A percentile compares a stretch with the other conserved stretches of the same genome.
phyloP scores from a whole-genome alignment of 2,113 vertebrate genomes.

The Furnarius figulus region DNA sequence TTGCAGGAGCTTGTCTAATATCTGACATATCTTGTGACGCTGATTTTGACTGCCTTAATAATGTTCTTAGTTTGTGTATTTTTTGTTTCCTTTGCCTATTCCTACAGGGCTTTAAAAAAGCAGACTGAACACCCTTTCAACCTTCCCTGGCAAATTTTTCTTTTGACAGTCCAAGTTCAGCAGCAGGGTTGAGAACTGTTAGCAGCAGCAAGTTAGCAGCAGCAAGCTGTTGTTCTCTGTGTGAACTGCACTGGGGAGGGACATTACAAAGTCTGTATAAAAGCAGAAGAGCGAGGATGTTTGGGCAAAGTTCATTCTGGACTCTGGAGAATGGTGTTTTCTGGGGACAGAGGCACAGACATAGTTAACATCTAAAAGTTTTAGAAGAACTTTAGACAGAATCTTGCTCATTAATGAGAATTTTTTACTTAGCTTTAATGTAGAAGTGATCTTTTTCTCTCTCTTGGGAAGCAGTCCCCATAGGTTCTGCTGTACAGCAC shows the following conservation, averaged over 20 bases:
- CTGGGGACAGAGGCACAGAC: not conserved
- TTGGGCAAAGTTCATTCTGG: not conserved
- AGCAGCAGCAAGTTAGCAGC: not conserved
- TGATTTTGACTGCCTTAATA: not conserved
- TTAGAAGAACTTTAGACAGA: not conserved
- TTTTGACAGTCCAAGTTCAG: not conserved
- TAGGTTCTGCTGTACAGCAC: not conserved
- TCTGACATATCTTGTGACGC: not conserved
- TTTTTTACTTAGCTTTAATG: not conserved
- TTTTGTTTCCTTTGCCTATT: not conserved
- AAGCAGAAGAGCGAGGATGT: not conserved
- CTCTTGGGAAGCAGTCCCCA: not conserved
- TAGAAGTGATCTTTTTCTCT: not conserved
- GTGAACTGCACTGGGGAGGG: not conserved
- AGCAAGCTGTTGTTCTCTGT: not conserved
- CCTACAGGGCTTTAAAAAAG: not conserved
- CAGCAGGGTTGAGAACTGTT: not conserved
- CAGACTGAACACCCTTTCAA: not conserved
- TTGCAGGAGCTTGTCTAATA: not conserved
- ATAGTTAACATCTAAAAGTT: not conserved
- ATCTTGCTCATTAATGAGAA: not conserved
- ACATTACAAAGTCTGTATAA: not conserved
- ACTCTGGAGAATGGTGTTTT: not conserved
- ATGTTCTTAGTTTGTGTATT: not conserved
- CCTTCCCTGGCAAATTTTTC: not conserved